Evolutionary conservation across 2,113 vertebrate genomes (phyloP).

Genomic region (Pangasianodon hypophthalmus): DNA sequence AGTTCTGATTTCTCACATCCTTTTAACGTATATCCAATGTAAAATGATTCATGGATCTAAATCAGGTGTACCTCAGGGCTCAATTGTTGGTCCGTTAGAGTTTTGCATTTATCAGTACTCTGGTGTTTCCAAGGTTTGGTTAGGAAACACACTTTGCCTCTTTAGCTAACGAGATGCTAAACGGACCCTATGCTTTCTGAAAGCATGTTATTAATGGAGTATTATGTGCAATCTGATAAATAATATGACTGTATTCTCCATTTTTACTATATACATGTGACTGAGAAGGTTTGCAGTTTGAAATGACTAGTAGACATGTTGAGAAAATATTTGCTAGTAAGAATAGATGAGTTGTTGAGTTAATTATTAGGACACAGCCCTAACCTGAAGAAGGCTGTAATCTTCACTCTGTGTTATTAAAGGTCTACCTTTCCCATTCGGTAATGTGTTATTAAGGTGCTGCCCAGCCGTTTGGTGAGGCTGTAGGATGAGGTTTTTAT

Average conservation of each 20-base stretch:
- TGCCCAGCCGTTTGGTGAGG: neutral
- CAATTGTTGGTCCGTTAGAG: neutral
- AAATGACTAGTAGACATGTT: neutral
- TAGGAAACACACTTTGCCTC: neutral
- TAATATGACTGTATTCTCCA: neutral
- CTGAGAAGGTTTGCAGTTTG: neutral
- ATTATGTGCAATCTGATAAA: neutral
- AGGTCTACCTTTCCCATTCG: neutral
- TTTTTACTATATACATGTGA: neutral
- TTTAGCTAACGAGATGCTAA: neutral
- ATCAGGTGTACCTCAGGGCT: neutral
- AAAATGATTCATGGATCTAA: neutral
- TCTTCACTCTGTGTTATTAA: conserved; percentile 1
- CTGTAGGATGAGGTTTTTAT: neutral
- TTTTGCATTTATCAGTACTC: neutral
- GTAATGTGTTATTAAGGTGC: neutral
- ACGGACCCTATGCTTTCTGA: neutral
- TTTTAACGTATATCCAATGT: neutral
- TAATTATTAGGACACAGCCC: neutral
- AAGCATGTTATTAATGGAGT: neutral
- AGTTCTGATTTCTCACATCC: neutral
- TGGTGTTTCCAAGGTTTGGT: neutral
- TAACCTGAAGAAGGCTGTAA: neutral
- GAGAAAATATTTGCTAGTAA: neutral
- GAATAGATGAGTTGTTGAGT: neutral